Evolutionary conservation across 2,113 vertebrate species (phyloP).

Genomic region (Panthera tigris): DNA sequence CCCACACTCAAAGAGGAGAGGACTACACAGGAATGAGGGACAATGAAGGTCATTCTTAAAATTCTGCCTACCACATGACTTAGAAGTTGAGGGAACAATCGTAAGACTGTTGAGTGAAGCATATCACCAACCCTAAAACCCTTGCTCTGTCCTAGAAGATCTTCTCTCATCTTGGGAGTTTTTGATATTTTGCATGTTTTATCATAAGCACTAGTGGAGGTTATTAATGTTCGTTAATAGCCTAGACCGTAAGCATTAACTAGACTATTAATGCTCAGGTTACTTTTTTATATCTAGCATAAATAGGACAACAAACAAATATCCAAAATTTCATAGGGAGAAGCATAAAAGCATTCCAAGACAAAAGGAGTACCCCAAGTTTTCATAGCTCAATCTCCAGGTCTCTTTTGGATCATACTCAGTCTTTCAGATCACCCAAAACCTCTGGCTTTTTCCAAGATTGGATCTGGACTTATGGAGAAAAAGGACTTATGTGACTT

Average conservation of each 20-base stretch:
- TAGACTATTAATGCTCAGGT: neutral
- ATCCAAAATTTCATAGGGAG: neutral
- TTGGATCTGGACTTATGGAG: neutral
- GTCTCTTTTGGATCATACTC: neutral
- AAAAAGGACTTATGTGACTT: neutral
- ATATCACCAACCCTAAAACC: neutral
- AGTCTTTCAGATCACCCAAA: neutral
- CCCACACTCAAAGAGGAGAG: neutral
- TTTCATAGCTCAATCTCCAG: neutral
- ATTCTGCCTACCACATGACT: neutral
- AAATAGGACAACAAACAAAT: neutral
- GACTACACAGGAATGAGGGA: neutral
- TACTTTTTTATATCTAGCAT: neutral
- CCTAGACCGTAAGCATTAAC: neutral
- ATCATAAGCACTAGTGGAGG: too few relatives aligned
- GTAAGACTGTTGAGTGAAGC: neutral
- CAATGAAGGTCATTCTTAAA: neutral
- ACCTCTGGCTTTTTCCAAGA: neutral
- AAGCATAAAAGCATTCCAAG: neutral
- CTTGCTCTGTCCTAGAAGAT: neutral
- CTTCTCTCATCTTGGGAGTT: neutral
- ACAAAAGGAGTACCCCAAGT: neutral
- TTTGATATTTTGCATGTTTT: neutral
- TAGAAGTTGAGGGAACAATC: neutral
- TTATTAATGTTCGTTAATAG: too few relatives aligned